Percentiles rank a stretch among this genome's conserved stretches.
Evolutionary conservation across 2,797 vertebrate species (phyloP).

Genomic region (Cossypha dichroa): DNA sequence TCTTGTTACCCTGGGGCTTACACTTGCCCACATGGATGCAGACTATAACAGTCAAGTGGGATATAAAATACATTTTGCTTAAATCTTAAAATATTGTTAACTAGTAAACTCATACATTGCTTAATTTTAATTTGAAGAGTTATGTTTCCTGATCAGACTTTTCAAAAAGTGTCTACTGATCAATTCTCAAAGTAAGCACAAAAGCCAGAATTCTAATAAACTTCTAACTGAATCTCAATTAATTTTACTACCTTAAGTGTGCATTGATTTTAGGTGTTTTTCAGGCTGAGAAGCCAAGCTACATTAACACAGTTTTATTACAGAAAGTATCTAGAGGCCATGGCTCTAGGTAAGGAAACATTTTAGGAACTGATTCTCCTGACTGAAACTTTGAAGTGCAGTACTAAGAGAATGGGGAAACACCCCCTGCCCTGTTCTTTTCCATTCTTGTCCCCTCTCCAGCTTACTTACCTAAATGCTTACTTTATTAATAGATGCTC

Average conservation of each 20-base stretch:
- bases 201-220: neutral
- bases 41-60: neutral
- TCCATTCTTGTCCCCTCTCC: neutral
- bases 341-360: neutral
- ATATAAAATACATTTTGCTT: neutral
- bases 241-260: neutral
- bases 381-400: neutral
- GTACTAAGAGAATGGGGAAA: neutral
- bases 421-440: neutral
- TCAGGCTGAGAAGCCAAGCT: neutral
- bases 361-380: neutral
- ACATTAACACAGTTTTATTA: neutral
- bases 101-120: neutral
- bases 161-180: neutral
- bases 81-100: neutral
- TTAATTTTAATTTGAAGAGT: neutral
- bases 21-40: neutral
- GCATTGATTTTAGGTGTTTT: neutral
- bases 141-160: neutral
- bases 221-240: neutral
- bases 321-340: neutral
- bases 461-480: neutral
- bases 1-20: neutral
- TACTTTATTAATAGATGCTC: neutral
- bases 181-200: neutral